phyloP scores from a whole-genome alignment of 2,797 vertebrate species.

The Alcedo atthis region DNA sequence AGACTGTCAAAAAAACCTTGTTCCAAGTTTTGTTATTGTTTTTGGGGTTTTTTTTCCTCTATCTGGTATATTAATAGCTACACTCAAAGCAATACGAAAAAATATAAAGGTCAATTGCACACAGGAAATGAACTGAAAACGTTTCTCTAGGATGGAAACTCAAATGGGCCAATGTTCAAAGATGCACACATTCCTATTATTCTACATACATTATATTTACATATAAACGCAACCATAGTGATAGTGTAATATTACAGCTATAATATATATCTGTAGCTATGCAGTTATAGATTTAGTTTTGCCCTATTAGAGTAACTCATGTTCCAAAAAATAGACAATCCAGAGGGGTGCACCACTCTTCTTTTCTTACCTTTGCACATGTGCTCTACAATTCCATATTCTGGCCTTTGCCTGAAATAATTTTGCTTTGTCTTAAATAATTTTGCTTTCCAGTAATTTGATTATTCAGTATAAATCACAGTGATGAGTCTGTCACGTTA shows the following conservation, averaged over 20 bases:
- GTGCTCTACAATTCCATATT: background rate
- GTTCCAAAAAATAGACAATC: background rate
- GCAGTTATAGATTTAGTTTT: background rate
- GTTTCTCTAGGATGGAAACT: background rate
- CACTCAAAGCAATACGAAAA: background rate
- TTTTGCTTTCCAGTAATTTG: background rate
- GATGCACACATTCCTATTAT: background rate
- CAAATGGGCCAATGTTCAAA: background rate
- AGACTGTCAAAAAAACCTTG: background rate
- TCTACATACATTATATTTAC: background rate
- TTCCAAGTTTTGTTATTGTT: background rate
- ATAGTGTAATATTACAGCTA: background rate
- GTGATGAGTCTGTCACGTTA: background rate
- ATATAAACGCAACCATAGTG: background rate
- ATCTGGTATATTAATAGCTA: background rate
- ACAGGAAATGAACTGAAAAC: background rate
- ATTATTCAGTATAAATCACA: background rate
- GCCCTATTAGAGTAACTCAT: background rate
- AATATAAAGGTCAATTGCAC: background rate
- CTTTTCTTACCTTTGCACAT: background rate
- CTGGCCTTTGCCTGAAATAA: background rate
- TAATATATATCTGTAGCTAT: too few species aligned
- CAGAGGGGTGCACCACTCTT: background rate
- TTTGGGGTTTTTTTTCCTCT: background rate
- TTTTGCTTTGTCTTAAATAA: background rate